A percentile compares a stretch with the other conserved stretches of the same genome.
These are phyloP conservation scores for Chamaea fasciata DNA, from an alignment of 2,113 vertebrate genomes.

Conservation along the genomic window DNA sequence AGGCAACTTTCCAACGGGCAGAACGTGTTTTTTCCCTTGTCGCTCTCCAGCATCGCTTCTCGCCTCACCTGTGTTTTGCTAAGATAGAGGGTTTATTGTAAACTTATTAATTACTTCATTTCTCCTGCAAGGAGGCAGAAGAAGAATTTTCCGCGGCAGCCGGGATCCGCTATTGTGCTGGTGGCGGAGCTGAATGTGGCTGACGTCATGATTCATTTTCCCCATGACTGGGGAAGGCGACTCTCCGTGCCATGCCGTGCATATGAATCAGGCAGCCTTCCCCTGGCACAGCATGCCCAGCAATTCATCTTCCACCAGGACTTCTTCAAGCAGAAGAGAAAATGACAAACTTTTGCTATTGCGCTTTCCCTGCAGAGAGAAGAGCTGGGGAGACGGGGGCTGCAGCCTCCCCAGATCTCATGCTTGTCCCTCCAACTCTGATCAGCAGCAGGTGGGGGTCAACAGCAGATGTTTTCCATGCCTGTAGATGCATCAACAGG, in stretches of 20 bases:
- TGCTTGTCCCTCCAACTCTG: not conserved
- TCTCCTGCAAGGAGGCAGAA: slow-evolving; percentile 55
- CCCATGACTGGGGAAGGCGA: slow-evolving; percentile 64
- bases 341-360: not conserved
- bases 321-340: slow-evolving; percentile 29
- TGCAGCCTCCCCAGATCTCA: not conserved
- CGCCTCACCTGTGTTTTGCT: slow-evolving; percentile 51
- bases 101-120: slow-evolving; percentile 74
- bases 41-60: slow-evolving; percentile 28
- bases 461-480: accelerated
- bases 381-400: not conserved
- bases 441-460: not conserved
- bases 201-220: slow-evolving; percentile 68
- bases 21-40: slow-evolving; percentile 23
- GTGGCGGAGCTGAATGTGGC: not conserved
- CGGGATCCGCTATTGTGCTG: slow-evolving; percentile 44
- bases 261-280: slow-evolving; percentile 55
- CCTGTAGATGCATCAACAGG: not conserved
- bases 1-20: slow-evolving; percentile 34
- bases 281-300: slow-evolving; percentile 37
- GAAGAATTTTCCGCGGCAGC: slow-evolving; percentile 34
- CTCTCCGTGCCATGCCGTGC: not conserved
- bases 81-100: slow-evolving; percentile 70
- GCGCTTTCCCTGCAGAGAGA: not conserved
- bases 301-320: slow-evolving; percentile 47